Evolutionary conservation across 2,797 vertebrate genomes (phyloP).

Genomic region (Calcarius lapponicus): DNA sequence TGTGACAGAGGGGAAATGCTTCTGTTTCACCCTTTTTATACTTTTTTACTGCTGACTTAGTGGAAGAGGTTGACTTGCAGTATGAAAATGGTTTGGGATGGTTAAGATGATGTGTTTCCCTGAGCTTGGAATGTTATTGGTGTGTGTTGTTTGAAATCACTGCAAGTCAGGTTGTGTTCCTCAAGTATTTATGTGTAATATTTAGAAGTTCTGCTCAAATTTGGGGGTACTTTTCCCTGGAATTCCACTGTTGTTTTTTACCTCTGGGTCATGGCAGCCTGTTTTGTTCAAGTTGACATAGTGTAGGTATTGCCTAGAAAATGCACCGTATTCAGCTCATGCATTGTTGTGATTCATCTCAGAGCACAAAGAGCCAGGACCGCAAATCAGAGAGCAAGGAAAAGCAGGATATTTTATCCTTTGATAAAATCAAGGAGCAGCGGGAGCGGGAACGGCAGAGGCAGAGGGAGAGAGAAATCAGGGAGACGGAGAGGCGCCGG

Average conservation of each 20-base stretch:
- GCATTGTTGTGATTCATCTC: not conserved
- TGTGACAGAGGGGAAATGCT: not conserved
- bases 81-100: not conserved
- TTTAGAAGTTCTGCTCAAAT: not conserved
- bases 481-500: slow-evolving; percentile 91
- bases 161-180: not conserved
- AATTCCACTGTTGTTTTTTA: not conserved
- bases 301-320: not conserved
- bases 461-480: slow-evolving; percentile 91
- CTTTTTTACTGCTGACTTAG: not conserved
- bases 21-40: not conserved
- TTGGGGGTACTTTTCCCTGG: not conserved
- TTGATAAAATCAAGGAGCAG: slow-evolving; percentile 98
- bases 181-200: not conserved
- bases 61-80: not conserved
- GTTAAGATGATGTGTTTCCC: not conserved
- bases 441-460: slow-evolving; percentile 92
- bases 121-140: rapidly evolving
- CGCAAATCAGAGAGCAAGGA: slow-evolving; percentile 91
- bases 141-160: not conserved
- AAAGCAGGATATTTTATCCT: slow-evolving; percentile 93
- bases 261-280: rapidly evolving
- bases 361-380: slow-evolving; percentile 93
- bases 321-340: not conserved
- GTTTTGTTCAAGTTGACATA: not conserved